Percentiles rank a stretch among this genome's conserved stretches.
These are phyloP conservation scores for Mixornis gularis DNA, from an alignment of 2,113 vertebrate species.

Conservation along the genomic window DNA sequence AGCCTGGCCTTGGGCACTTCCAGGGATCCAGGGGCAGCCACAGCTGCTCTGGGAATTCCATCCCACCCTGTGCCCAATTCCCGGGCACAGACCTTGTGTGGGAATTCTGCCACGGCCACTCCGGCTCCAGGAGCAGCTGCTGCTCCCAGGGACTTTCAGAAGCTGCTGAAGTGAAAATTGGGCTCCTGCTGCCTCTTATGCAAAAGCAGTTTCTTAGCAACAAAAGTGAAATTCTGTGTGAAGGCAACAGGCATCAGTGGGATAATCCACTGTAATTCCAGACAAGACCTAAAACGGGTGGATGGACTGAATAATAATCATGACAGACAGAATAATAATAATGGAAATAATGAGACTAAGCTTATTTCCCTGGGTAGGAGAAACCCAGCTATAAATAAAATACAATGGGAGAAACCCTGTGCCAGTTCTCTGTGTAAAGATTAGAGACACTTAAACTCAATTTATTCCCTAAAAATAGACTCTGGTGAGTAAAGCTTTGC, in stretches of 20 bases:
- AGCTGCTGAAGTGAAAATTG: neutral
- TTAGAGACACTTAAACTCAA: neutral
- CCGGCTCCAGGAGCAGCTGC: neutral
- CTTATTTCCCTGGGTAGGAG: neutral
- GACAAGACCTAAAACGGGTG: neutral
- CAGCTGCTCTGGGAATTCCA: neutral
- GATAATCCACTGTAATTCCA: constrained; percentile 52
- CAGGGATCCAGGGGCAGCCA: neutral
- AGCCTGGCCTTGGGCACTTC: neutral
- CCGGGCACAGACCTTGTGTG: fast-evolving
- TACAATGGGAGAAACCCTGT: neutral
- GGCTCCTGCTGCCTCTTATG: constrained; percentile 7
- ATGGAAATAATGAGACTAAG: neutral
- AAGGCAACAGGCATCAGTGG: constrained; percentile 1
- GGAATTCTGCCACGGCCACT: neutral
- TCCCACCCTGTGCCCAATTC: neutral
- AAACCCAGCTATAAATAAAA: constrained; percentile 17
- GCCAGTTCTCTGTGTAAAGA: neutral
- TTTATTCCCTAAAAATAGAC: neutral
- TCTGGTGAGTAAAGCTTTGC: neutral
- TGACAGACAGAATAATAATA: neutral
- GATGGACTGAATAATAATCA: neutral
- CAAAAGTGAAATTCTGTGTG: neutral
- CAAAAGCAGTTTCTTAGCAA: constrained; percentile 61
- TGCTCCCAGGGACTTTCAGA: neutral